Conservation (phyloP, 2,888 invertebrate species). For the Eilema caniola region DNA sequence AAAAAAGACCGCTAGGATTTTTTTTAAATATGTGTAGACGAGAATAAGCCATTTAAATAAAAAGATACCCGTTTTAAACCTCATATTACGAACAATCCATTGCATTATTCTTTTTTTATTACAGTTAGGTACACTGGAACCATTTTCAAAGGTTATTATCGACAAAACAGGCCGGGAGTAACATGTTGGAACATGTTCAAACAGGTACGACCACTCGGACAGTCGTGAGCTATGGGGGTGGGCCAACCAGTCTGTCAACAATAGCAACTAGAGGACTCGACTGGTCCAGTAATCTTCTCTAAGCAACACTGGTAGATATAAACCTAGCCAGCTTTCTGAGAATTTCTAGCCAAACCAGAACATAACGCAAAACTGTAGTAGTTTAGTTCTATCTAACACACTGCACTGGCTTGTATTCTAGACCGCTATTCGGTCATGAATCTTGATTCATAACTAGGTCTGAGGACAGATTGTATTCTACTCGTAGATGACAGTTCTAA, state of each 20-base stretch:
- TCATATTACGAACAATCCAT: not conserved
- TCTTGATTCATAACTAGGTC: too few species aligned
- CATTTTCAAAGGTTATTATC: slow-evolving; percentile 14
- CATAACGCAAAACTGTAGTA: too few species aligned
- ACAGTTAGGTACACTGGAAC: not conserved
- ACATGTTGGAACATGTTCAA: slow-evolving; percentile 41
- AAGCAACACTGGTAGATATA: too few species aligned
- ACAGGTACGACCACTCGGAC: slow-evolving; percentile 28
- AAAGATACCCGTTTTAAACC: slow-evolving; percentile 1
- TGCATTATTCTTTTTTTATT: not conserved
- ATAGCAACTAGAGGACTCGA: not conserved
- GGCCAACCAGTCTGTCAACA: not conserved
- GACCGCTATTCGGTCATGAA: too few species aligned
- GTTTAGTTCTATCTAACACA: too few species aligned
- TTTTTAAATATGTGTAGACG: not conserved
- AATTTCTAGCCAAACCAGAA: too few species aligned
- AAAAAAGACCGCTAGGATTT: not conserved
- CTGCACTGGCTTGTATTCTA: too few species aligned
- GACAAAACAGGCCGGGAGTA: slow-evolving; percentile 13
- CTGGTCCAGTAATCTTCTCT: too few species aligned
- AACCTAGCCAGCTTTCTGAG: too few species aligned
- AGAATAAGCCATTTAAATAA: not conserved
- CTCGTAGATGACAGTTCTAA: too few species aligned
- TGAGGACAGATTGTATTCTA: too few species aligned
- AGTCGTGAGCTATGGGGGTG: not conserved